Evolutionary conservation across 1,140 invertebrate species (phyloP).

Genomic region (Lordiphosa clarofinis): DNA sequence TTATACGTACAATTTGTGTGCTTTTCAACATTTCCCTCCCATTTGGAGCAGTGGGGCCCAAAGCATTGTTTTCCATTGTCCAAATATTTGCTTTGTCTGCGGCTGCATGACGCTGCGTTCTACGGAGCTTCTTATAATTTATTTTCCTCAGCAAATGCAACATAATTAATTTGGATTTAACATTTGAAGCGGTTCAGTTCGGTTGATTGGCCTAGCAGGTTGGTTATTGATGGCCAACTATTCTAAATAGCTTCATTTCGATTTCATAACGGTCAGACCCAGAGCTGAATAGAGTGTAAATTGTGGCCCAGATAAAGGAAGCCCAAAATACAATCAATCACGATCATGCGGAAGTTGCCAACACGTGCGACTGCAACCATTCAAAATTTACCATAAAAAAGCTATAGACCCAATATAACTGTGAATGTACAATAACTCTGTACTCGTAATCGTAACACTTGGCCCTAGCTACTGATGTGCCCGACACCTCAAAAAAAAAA

Average conservation of each 20-base stretch:
- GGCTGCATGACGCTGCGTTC: slow-evolving; percentile 60
- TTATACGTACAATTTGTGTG: slow-evolving; percentile 38
- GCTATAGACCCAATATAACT: slow-evolving; percentile 15
- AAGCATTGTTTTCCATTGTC: slow-evolving; percentile 63
- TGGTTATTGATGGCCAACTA: slow-evolving; percentile 38
- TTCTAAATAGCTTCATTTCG: slow-evolving; percentile 71
- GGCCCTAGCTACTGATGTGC: slow-evolving; percentile 19
- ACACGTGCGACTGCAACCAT: slow-evolving; percentile 29
- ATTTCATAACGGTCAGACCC: slow-evolving; percentile 59
- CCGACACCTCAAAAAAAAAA: slow-evolving; percentile 15
- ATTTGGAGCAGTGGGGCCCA: slow-evolving; percentile 26
- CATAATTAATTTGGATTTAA: slow-evolving; percentile 70
- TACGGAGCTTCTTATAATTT: slow-evolving; percentile 67
- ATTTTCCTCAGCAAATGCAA: slow-evolving; percentile 47
- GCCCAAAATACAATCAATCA: slow-evolving; percentile 21
- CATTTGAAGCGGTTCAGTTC: slow-evolving; percentile 2
- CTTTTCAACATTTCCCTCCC: slow-evolving; percentile 36
- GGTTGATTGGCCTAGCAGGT: slow-evolving; percentile 27
- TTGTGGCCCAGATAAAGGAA: slow-evolving; percentile 16
- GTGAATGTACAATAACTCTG: not conserved
- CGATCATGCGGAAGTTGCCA: slow-evolving; percentile 33
- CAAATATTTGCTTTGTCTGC: slow-evolving; percentile 68
- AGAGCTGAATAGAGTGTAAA: slow-evolving; percentile 26
- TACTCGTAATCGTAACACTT: slow-evolving; percentile 27
- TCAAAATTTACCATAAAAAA: slow-evolving; percentile 11